Evolutionary conservation across 2,113 vertebrate genomes (phyloP).

Genomic region (Scomber scombrus): DNA sequence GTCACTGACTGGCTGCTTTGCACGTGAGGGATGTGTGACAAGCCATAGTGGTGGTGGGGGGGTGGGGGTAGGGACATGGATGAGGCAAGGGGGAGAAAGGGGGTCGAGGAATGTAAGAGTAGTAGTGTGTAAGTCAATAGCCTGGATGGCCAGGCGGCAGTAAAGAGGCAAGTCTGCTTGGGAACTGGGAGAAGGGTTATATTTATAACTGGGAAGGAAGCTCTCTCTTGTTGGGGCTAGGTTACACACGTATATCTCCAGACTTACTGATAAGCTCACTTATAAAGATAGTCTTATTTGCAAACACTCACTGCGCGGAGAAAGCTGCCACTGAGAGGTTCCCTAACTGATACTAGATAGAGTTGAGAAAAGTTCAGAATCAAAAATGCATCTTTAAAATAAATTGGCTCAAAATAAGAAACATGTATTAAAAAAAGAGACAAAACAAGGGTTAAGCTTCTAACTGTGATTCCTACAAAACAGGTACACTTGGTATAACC

Average conservation of each 20-base stretch:
- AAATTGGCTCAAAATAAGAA: background rate
- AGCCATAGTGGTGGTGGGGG: conserved; percentile 6
- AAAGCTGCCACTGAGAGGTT: conserved; percentile 3
- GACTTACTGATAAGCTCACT: conserved; percentile 46
- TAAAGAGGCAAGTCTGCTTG: conserved; percentile 62
- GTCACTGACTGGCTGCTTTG: conserved; percentile 69
- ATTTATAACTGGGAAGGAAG: conserved; percentile 68
- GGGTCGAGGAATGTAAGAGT: conserved; percentile 56
- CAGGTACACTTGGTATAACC: too few relatives aligned
- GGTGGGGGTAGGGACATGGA: background rate
- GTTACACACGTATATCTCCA: conserved; percentile 39
- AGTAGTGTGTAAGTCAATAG: conserved; percentile 51
- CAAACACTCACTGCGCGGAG: conserved; percentile 26
- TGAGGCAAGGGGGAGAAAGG: background rate
- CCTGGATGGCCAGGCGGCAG: conserved; percentile 19
- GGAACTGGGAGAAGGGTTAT: conserved; percentile 87
- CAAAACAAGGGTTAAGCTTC: too few relatives aligned
- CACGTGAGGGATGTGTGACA: conserved; percentile 75
- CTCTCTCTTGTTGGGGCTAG: conserved; percentile 28
- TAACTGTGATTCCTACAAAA: background rate
- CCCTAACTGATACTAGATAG: background rate
- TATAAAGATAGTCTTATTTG: conserved; percentile 41
- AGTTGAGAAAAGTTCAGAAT: conserved; percentile 31
- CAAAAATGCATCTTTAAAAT: background rate
- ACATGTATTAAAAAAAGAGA: conserved; percentile 1